Evolutionary conservation across 1,140 invertebrate species (phyloP).

Genomic region (Anthonomus grandis): DNA sequence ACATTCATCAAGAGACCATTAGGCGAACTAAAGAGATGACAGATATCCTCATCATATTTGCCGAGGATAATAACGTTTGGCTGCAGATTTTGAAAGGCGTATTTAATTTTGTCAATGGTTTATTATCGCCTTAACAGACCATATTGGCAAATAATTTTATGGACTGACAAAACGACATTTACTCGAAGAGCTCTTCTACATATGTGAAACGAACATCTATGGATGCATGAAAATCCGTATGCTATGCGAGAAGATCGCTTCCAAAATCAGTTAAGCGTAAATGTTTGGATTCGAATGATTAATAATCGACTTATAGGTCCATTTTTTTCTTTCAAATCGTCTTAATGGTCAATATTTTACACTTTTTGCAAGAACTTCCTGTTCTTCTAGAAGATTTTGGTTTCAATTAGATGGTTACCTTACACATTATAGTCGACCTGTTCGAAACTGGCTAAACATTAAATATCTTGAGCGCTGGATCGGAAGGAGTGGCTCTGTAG

Average conservation of each 20-base stretch:
- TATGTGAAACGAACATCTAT: too few species aligned
- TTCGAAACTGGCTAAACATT: background rate
- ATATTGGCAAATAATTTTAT: background rate
- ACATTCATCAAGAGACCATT: too few species aligned
- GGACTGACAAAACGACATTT: background rate
- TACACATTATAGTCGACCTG: background rate
- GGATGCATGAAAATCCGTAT: background rate
- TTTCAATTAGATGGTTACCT: background rate
- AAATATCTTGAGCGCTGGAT: constrained; percentile 40
- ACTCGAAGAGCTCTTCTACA: background rate
- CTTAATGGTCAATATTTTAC: background rate
- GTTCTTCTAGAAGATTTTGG: constrained; percentile 3
- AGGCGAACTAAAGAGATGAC: background rate
- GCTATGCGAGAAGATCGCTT: too few species aligned
- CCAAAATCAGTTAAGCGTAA: background rate
- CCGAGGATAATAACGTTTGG: background rate
- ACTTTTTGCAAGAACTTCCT: constrained; percentile 3
- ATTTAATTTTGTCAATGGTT: background rate
- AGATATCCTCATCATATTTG: background rate
- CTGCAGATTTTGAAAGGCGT: background rate
- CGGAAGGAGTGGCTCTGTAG: constrained; percentile 43
- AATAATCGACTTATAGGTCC: background rate
- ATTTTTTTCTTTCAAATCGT: background rate
- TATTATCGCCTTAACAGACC: background rate
- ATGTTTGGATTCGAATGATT: constrained; percentile 3